phyloP scores from a whole-genome alignment of 2,888 invertebrate species.

The Salticus scenicus region DNA sequence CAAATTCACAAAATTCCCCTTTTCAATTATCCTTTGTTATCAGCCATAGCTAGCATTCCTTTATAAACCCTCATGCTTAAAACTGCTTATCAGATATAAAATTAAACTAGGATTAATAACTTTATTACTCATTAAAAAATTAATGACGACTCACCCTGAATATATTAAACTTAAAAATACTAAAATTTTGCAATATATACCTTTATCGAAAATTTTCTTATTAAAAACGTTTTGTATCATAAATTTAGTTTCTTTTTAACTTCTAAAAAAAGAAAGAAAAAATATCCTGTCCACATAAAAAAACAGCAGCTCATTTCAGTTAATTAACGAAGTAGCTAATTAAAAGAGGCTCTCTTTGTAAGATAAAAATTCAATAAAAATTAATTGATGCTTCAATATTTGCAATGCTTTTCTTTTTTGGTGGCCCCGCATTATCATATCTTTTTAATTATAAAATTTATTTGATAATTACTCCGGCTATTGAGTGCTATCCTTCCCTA shows the following conservation, averaged over 20 bases:
- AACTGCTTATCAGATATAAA: neutral
- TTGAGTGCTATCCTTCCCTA: conserved; percentile 9
- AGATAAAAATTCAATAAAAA: conserved; percentile 19
- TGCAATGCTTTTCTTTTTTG: conserved; percentile 5
- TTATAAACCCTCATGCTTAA: neutral
- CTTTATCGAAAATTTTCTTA: neutral
- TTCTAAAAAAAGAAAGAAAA: neutral
- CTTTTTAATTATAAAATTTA: conserved; percentile 19
- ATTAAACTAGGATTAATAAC: neutral
- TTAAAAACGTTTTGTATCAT: conserved; percentile 4
- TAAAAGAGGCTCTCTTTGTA: conserved; percentile 10
- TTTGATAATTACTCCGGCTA: conserved; percentile 12
- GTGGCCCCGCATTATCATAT: conserved; percentile 1
- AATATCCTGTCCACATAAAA: neutral
- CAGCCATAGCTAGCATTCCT: too few relatives aligned
- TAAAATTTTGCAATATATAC: neutral
- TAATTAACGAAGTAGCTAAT: conserved; percentile 19
- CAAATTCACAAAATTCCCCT: too few relatives aligned
- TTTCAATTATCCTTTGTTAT: too few relatives aligned
- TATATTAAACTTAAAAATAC: neutral
- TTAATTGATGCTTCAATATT: conserved; percentile 17
- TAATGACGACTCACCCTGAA: neutral
- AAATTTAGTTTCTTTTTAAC: conserved; percentile 14
- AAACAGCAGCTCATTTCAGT: conserved; percentile 14
- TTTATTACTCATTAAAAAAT: conserved; percentile 3